Evolutionary conservation across 2,113 vertebrate genomes (phyloP), one percentile per base, ranked within the genome.

Genomic region (Cricetomys ansorgei): DNA sequence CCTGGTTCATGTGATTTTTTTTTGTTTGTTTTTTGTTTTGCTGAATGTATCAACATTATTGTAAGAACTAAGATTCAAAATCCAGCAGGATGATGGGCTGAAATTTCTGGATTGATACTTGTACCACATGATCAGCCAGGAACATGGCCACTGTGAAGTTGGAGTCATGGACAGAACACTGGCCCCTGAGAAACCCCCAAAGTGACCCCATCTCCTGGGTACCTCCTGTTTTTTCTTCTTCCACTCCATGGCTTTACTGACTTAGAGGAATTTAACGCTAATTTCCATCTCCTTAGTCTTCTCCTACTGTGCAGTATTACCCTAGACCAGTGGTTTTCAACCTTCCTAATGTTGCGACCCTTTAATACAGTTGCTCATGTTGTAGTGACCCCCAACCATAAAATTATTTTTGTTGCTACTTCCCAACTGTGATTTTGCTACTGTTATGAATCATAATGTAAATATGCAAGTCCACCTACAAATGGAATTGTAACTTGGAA

Each of bases 31-130:
- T 45, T 45, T 75, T 75, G 11, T 76, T 17, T 77, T 40, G 37
- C 25, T 59, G 69, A 75, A 64, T 23, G 37, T 62, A 55, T 70
- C 5, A 3, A 2, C 37, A 19, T 50, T 75, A n/a, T 50, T 9
- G 0, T 43, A 59, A 88, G 81, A 85, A 93, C 34, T 69, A 17
- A 70, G 79, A 91, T 50, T 88, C 43, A 21, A 25, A 96, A 96
- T 69, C 12, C 45, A 80, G 31, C 37, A 85, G 25, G 67, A 23
- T 19, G n/a, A 10, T 0, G 0, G 11, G 2, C 3, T 64, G n/a
- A 45, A 75, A 70, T 75, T 57, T 34, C 57, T 59, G n/a, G 57
- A 29, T 65, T 12, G 25, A 53, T 19, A 59, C 19, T 55, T 55
- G 43, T 57, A 6, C 5, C 62, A 17, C 0, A 0, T 3, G 1